These are phyloP conservation scores for Hippocampus comes DNA, from an alignment of 2,113 vertebrate species.

Conservation along the genomic window DNA sequence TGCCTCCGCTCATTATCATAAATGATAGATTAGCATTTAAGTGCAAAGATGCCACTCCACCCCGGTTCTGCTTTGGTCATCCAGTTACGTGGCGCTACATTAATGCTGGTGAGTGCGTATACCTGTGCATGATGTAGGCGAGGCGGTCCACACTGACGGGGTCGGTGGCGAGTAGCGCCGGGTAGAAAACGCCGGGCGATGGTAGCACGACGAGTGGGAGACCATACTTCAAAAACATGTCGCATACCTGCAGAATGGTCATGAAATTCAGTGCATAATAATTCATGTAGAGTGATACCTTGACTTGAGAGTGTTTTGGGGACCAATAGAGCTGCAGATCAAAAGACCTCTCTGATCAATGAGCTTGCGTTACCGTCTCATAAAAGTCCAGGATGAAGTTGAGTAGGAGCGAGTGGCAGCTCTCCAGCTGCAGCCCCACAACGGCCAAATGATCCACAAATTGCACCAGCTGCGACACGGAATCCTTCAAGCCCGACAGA, in stretches of 20 bases:
- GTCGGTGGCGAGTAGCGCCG: slow-evolving; percentile 80
- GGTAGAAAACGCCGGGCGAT: slow-evolving; percentile 85
- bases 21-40: slow-evolving; percentile 43
- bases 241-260: slow-evolving; percentile 78
- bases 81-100: neutral
- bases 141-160: slow-evolving; percentile 81
- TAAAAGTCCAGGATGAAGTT: slow-evolving; percentile 89
- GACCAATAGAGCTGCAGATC: neutral
- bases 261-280: neutral
- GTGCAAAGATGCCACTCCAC: slow-evolving; percentile 24
- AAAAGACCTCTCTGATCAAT: neutral
- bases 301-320: neutral
- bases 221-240: slow-evolving; percentile 81
- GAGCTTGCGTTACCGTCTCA: slow-evolving; percentile 73
- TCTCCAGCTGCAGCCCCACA: slow-evolving; percentile 77
- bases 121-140: slow-evolving; percentile 92
- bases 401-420: slow-evolving; percentile 75
- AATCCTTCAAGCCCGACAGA: slow-evolving; percentile 74
- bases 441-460: slow-evolving; percentile 81
- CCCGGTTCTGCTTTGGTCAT: slow-evolving; percentile 15
- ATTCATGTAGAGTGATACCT: neutral
- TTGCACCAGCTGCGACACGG: slow-evolving; percentile 77
- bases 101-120: neutral
- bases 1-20: slow-evolving; percentile 34
- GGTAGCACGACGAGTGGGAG: slow-evolving; percentile 84